These are phyloP conservation scores for Chaunax sp. DNA, from an alignment of 2,797 vertebrate genomes.

Conservation along the genomic window DNA sequence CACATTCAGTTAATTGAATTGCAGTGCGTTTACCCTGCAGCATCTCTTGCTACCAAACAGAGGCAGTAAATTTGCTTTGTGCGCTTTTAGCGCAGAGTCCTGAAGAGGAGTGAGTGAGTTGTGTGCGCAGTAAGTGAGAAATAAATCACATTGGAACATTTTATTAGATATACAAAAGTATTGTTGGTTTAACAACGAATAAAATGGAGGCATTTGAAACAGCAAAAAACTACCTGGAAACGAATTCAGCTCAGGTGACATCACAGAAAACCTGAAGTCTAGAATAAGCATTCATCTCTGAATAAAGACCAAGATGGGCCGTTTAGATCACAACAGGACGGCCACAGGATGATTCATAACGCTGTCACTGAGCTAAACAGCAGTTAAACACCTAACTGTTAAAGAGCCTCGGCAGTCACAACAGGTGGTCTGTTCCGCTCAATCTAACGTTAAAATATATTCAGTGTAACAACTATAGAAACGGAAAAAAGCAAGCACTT, in stretches of 20 bases:
- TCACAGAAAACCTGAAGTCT: neutral
- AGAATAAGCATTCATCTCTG: constrained; percentile 1
- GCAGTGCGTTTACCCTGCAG: no score
- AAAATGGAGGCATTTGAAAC: constrained; percentile 34
- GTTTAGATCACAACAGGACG: neutral
- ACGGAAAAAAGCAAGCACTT: constrained; percentile 23
- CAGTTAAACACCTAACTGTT: constrained; percentile 26
- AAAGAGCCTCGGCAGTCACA: constrained; percentile 33
- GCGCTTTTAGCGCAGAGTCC: no score
- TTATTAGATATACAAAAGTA: constrained; percentile 73
- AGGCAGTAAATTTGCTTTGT: no score
- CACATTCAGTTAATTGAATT: no score
- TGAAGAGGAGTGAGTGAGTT: no score
- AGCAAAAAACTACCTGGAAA: constrained; percentile 25
- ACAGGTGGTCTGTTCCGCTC: neutral
- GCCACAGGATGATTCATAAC: neutral
- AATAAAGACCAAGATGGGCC: neutral
- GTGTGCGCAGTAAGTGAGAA: no score
- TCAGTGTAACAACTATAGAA: constrained; percentile 13
- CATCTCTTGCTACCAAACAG: no score
- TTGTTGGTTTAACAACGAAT: constrained; percentile 54
- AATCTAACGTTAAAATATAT: constrained; percentile 5
- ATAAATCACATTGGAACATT: constrained; percentile 43
- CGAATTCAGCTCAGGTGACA: constrained; percentile 19
- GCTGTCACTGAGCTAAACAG: constrained; percentile 13